A percentile compares a stretch with the other conserved stretches of the same genome.
phyloP scores from a whole-genome alignment of 37 sponge, comb jelly and placozoan genomes.

The Ianthella basta region DNA sequence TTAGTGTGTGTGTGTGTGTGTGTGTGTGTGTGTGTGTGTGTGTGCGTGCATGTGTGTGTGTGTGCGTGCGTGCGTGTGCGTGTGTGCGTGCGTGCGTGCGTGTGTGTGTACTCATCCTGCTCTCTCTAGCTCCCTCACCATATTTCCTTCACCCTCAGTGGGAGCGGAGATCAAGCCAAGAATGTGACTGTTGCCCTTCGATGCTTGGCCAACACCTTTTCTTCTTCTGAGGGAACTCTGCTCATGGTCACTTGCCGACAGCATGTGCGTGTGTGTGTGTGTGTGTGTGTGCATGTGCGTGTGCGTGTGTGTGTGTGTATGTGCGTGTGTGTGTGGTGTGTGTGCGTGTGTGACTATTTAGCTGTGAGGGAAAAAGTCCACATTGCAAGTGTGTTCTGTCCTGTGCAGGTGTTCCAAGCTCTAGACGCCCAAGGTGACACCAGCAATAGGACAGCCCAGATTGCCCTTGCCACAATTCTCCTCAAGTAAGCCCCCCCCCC shows the following conservation, averaged over 20 bases:
- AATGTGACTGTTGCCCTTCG: constrained; percentile 66
- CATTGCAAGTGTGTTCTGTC: constrained; percentile 1
- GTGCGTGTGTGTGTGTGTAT: neutral
- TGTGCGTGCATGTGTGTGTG: neutral
- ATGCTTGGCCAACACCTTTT: constrained; percentile 62
- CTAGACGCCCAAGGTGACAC: neutral
- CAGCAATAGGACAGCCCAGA: constrained; percentile 47
- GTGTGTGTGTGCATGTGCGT: too few relatives aligned
- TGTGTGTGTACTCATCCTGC: neutral
- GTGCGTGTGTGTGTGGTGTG: neutral
- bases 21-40: neutral
- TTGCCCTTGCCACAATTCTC: constrained; percentile 65
- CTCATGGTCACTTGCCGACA: constrained; percentile 38
- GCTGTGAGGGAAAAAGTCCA: neutral
- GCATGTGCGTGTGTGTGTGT: constrained; percentile 18
- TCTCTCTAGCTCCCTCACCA: too few relatives aligned
- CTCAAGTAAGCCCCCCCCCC: constrained; percentile 55
- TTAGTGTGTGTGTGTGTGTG: constrained; percentile 2
- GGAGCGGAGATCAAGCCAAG: constrained; percentile 45
- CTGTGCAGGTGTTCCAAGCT: neutral
- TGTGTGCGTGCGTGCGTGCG: neutral
- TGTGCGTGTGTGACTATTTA: neutral
- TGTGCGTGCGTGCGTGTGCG: neutral
- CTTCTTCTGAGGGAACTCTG: constrained; percentile 18
- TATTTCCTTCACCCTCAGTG: too few relatives aligned